phyloP scores from a whole-genome alignment of 2,113 vertebrate species.

The Thymallus thymallus region DNA sequence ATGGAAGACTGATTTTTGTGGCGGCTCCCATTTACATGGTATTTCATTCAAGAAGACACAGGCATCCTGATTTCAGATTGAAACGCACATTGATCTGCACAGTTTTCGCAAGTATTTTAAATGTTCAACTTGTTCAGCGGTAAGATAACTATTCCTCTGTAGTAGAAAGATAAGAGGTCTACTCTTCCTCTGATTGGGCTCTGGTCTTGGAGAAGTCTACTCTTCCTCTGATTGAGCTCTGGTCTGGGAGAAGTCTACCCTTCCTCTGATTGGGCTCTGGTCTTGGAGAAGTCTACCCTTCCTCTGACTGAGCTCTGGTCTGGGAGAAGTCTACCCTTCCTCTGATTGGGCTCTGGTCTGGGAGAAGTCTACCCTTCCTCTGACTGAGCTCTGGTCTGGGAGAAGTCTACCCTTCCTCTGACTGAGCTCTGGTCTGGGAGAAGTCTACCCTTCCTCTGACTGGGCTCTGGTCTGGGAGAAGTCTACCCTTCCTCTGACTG shows the following conservation, averaged over 20 bases:
- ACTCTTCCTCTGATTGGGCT: slow-evolving; percentile 16
- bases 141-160: slow-evolving; percentile 35
- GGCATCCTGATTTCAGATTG: slow-evolving; percentile 6
- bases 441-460: slow-evolving; percentile 16
- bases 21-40: slow-evolving; percentile 6
- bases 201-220: neutral
- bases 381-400: no score
- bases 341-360: no score
- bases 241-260: slow-evolving; percentile 24
- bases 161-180: slow-evolving; percentile 34
- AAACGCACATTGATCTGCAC: neutral
- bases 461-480: no score
- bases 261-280: slow-evolving; percentile 2
- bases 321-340: slow-evolving; percentile 25
- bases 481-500: slow-evolving; percentile 9
- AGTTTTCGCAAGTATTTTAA: neutral
- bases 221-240: slow-evolving; percentile 14
- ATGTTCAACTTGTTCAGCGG: slow-evolving; percentile 29
- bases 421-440: no score
- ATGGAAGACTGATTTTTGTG: neutral
- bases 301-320: no score
- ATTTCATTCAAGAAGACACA: slow-evolving; percentile 6
- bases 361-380: slow-evolving; percentile 23
- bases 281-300: slow-evolving; percentile 27
- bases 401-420: slow-evolving; percentile 22